Evolutionary conservation across 2,113 vertebrate species (phyloP), one percentile per base, ranked within the genome.

Genomic region (Rhizomys pruinosus): DNA sequence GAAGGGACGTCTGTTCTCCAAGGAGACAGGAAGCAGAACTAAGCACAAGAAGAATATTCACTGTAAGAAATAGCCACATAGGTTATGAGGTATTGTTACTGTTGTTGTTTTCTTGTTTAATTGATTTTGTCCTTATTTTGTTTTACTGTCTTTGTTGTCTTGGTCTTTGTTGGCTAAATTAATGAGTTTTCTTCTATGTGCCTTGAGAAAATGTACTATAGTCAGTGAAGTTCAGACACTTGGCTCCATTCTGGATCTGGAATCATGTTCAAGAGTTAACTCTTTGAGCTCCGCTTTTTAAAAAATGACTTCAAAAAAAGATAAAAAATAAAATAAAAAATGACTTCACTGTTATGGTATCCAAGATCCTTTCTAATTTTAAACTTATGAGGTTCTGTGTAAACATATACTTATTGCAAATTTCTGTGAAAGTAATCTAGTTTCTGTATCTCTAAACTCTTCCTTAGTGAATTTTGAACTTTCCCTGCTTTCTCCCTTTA

Each of bases 241-340:
- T 76, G 16, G 32, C 55, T 84, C 61, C 22, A 47, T 34, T 80
- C 71, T 72, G n/a, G 13, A 57, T 81, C 78, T 59, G 22, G 52
- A 87, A 81, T 66, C 77, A n/a, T 80, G 64, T n/a, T 71, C 52
- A 84, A 90, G 34, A 79, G 11, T 81, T 81, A 91, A 89, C 42
- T n/a, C 44, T 90, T 71, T 76, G 47, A 92, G 39, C 20, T 87
- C 82, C 29, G 42, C 3, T 92, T 72, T 34, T n/a, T 63, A 71
- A 86, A 87, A 25, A 71, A 44, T 5, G 25, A 61, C 34, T 84
- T 72, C 63, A 79, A n/a, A n/a, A n/a, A n/a, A n/a, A n/a, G n/a
- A n/a, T n/a, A n/a, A n/a, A n/a, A n/a, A n/a, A n/a, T n/a, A n/a
- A n/a, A n/a, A n/a, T 63, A 71, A 86, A 87, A 25, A 71, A 44